A percentile compares a stretch with the other conserved stretches of the same genome.
Evolutionary conservation across 2,113 vertebrate genomes (phyloP).

Genomic region (Oophaga pumilio): DNA sequence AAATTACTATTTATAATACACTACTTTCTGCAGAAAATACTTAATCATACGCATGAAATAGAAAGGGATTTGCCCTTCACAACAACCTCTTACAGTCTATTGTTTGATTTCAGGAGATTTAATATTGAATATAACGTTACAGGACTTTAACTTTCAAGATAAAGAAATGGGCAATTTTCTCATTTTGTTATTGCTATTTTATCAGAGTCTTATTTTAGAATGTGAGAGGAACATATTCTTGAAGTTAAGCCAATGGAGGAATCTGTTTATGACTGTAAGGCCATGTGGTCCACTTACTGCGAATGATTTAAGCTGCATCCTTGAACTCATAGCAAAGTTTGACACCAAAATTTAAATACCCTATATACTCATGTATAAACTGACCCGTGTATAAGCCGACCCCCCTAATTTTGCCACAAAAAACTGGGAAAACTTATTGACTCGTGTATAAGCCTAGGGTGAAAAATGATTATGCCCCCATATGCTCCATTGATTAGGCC

Average conservation of each 20-base stretch:
- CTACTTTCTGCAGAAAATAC: slow-evolving; percentile 29
- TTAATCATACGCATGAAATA: slow-evolving; percentile 35
- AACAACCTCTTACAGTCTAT: neutral
- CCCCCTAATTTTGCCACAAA: too few relatives aligned
- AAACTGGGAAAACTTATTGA: too few relatives aligned
- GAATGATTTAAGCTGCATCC: too few relatives aligned
- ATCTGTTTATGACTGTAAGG: too few relatives aligned
- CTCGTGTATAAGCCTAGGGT: too few relatives aligned
- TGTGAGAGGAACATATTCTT: neutral
- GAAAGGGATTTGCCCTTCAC: slow-evolving; percentile 40
- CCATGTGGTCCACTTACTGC: too few relatives aligned
- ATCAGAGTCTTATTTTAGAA: neutral
- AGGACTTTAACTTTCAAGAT: neutral
- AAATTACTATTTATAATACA: slow-evolving; percentile 46
- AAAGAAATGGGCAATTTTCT: neutral
- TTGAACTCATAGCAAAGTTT: too few relatives aligned
- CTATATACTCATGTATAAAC: too few relatives aligned
- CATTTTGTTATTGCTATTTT: neutral
- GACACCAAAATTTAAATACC: too few relatives aligned
- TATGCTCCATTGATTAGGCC: too few relatives aligned
- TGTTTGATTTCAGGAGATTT: neutral
- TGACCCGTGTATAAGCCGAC: too few relatives aligned
- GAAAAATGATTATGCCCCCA: too few relatives aligned
- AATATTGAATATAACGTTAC: slow-evolving; percentile 6
- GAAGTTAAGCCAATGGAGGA: neutral